Evolutionary conservation across 64 coral and sea anemone genomes (phyloP).

Genomic region (Acropora yongei): DNA sequence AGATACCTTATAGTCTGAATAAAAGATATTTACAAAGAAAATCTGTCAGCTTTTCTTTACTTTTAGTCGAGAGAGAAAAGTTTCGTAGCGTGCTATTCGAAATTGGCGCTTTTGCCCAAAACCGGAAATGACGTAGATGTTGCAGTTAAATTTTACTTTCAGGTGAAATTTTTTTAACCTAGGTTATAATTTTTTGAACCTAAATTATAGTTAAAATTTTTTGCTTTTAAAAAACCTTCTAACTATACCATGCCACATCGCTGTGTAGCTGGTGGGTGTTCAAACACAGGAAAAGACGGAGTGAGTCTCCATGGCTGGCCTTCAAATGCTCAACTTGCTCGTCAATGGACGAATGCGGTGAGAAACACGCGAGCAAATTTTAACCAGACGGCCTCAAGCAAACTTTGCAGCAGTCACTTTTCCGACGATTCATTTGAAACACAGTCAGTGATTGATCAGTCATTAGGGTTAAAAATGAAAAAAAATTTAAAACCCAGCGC

Average conservation of each 20-base stretch:
- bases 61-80: constrained; percentile 10
- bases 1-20: constrained; percentile 21
- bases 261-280: too few relatives aligned
- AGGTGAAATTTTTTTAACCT: too few relatives aligned
- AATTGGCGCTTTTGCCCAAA: neutral
- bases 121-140: too few relatives aligned
- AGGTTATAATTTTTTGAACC: too few relatives aligned
- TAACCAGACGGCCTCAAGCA: constrained; percentile 32
- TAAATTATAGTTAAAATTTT: neutral
- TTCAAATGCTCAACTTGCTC: too few relatives aligned
- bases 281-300: too few relatives aligned
- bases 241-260: too few relatives aligned
- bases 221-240: neutral
- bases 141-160: too few relatives aligned
- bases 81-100: neutral
- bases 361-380: constrained; percentile 52
- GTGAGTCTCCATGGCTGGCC: too few relatives aligned
- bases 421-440: constrained; percentile 42
- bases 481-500: constrained; percentile 1
- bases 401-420: constrained; percentile 49
- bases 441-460: constrained; percentile 15
- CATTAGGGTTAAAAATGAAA: constrained; percentile 29
- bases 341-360: neutral
- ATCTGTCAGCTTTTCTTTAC: constrained; percentile 6
- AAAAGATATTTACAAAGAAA: constrained; percentile 11